These are phyloP conservation scores for Sardinella longiceps DNA, from an alignment of 2,797 vertebrate genomes.

Conservation along the genomic window DNA sequence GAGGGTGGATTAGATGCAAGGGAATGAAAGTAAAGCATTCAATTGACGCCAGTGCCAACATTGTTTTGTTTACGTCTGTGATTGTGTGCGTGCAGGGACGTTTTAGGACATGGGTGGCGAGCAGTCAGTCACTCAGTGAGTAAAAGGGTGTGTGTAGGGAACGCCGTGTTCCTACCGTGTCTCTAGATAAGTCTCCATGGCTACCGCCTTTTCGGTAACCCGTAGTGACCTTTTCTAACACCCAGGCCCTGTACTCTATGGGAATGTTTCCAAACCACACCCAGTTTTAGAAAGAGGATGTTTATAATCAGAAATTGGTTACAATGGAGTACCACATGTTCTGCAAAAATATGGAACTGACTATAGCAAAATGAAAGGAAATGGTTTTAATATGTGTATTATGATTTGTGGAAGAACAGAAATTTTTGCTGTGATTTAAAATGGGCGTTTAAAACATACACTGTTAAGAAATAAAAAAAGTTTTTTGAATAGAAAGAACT, in stretches of 20 bases:
- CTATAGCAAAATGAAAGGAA: neutral
- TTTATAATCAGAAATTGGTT: neutral
- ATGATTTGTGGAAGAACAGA: neutral
- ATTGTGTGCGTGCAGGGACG: neutral
- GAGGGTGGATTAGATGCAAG: neutral
- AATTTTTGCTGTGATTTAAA: neutral
- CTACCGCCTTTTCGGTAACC: neutral
- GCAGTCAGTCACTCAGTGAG: neutral
- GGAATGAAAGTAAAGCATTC: neutral
- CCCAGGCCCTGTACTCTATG: conserved; percentile 6
- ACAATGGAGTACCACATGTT: neutral
- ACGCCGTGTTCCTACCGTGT: neutral
- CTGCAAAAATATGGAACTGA: neutral
- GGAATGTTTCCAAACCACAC: conserved; percentile 15
- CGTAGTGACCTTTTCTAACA: neutral
- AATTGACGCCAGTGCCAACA: neutral
- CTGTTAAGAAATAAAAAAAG: neutral
- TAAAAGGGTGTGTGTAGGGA: neutral
- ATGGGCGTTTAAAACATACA: neutral
- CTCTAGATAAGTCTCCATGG: neutral
- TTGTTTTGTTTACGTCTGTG: neutral
- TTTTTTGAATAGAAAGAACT: neutral
- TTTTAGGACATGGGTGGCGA: conserved; percentile 15
- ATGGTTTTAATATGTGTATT: neutral
- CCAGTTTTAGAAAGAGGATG: conserved; percentile 21